Conservation (phyloP, 2,888 invertebrate species). For the Melieria crassipennis region DNA sequence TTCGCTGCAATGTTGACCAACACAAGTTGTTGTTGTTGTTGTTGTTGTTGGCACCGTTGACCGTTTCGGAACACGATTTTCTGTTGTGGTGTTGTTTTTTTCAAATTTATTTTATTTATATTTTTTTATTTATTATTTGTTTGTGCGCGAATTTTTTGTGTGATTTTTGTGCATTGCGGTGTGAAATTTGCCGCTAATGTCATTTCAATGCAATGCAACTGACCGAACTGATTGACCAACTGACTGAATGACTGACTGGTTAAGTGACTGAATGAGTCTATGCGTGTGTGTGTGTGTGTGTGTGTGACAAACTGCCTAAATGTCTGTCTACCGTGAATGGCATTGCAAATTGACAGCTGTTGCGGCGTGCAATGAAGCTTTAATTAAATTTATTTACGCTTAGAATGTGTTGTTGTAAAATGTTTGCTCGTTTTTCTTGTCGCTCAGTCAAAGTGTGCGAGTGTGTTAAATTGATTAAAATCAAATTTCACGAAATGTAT, state of each 20-base stretch:
- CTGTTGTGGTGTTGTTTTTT: too few species aligned
- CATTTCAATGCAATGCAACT: constrained; percentile 29
- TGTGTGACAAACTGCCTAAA: background rate
- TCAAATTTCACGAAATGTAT: too few species aligned
- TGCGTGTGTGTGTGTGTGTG: background rate
- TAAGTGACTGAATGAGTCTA: background rate
- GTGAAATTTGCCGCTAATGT: constrained; percentile 24
- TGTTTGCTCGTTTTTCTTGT: too few species aligned
- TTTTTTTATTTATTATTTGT: too few species aligned
- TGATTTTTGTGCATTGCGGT: constrained; percentile 6
- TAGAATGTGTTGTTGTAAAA: too few species aligned
- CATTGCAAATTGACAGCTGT: constrained; percentile 27
- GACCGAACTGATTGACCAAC: constrained; percentile 14
- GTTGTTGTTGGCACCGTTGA: too few species aligned
- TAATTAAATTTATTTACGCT: constrained; percentile 24
- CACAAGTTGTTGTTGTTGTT: too few species aligned
- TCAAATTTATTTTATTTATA: too few species aligned
- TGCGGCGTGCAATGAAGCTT: constrained; percentile 8
- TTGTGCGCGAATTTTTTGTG: background rate
- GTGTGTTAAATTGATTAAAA: too few species aligned
- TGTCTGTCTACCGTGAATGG: constrained; percentile 19
- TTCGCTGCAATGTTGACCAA: too few species aligned
- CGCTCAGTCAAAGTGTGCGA: too few species aligned
- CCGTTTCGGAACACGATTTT: too few species aligned
- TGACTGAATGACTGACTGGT: constrained; percentile 9